Evolutionary conservation across 2,113 vertebrate species (phyloP).

Genomic region (Pluvialis apricaria): DNA sequence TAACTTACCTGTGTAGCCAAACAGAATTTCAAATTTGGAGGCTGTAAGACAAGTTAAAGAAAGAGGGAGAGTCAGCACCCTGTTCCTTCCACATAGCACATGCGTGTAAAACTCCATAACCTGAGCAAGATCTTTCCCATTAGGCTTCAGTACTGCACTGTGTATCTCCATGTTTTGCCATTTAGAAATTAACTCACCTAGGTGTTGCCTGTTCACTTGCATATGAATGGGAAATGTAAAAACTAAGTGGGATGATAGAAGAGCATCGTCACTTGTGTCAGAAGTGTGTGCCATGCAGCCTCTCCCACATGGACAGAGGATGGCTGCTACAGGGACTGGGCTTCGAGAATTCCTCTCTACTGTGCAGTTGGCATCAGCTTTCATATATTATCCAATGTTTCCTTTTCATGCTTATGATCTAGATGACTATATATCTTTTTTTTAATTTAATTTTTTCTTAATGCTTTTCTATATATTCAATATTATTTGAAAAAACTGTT

Average conservation of each 20-base stretch:
- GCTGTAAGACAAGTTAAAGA: not conserved
- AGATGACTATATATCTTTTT: not conserved
- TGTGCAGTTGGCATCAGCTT: not conserved
- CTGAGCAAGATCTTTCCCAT: not conserved
- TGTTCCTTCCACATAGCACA: not conserved
- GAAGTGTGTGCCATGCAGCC: no score
- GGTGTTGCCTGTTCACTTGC: not conserved
- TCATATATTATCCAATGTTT: not conserved
- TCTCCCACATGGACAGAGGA: not conserved
- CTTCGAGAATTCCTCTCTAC: not conserved
- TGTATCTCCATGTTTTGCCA: accelerated
- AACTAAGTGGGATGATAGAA: not conserved
- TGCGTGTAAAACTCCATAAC: not conserved
- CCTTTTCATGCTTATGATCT: not conserved
- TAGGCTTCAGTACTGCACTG: not conserved
- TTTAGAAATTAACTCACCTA: not conserved
- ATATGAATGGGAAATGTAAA: not conserved
- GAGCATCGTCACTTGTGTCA: not conserved
- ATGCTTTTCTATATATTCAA: accelerated
- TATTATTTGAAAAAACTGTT: not conserved
- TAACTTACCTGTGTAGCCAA: not conserved
- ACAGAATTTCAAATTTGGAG: not conserved
- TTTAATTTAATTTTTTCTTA: not conserved
- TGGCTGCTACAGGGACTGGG: not conserved
- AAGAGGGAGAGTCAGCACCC: not conserved